Conservation (phyloP, 1,140 invertebrate genomes). For the Hylyphantes graminicola region DNA sequence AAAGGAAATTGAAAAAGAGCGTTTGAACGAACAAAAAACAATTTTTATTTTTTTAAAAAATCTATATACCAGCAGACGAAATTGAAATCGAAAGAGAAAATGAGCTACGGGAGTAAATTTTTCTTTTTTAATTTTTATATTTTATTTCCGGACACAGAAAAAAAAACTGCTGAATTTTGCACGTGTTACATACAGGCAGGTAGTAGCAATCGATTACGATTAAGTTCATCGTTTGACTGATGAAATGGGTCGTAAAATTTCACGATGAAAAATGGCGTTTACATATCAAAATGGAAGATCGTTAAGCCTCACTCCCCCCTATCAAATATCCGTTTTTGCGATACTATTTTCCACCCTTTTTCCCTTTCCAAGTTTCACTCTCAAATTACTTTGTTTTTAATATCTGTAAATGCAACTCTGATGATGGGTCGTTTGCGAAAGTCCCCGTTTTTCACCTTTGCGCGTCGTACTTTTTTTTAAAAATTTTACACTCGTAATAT, state of each 20-base stretch:
- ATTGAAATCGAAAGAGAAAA: constrained; percentile 58
- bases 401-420: constrained; percentile 50
- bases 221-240: constrained; percentile 55
- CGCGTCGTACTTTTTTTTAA: neutral
- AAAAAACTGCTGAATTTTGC: constrained; percentile 37
- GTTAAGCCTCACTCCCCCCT: constrained; percentile 48
- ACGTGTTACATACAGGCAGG: constrained; percentile 20
- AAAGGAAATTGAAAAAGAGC: constrained; percentile 57
- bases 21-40: constrained; percentile 14
- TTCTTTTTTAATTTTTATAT: constrained; percentile 9
- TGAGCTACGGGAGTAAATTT: constrained; percentile 38
- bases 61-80: constrained; percentile 9
- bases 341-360: constrained; percentile 51
- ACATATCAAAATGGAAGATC: constrained; percentile 57
- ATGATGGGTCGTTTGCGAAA: constrained; percentile 47
- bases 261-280: constrained; percentile 57
- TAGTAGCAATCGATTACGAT: constrained; percentile 57
- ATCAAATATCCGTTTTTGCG: constrained; percentile 60
- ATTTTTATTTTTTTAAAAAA: constrained; percentile 6
- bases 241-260: constrained; percentile 59
- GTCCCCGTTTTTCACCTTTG: neutral
- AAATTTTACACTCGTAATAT: neutral
- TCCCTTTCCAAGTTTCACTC: constrained; percentile 15
- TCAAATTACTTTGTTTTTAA: constrained; percentile 60
- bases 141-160: constrained; percentile 9